Percentiles rank a stretch among this genome's conserved stretches.
These are phyloP conservation scores for Trypoxylus dichotomus DNA, from an alignment of 1,140 invertebrate genomes.

Conservation along the genomic window DNA sequence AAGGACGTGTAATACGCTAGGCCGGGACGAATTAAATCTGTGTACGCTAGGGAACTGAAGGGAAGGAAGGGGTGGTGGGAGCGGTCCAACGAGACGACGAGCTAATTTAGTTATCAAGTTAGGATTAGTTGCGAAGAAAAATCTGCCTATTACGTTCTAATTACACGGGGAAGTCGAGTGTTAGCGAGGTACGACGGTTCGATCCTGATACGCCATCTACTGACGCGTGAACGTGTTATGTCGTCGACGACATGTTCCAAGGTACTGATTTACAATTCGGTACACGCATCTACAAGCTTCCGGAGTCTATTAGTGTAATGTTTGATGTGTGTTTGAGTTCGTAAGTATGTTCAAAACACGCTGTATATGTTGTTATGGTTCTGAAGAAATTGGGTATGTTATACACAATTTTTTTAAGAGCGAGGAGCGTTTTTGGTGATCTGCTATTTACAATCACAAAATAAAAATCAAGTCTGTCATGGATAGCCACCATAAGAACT, in stretches of 20 bases:
- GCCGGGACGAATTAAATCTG: neutral
- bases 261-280: neutral
- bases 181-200: neutral
- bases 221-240: too few species aligned
- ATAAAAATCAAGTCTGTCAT: too few species aligned
- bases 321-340: too few species aligned
- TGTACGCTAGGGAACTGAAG: neutral
- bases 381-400: too few species aligned
- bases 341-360: too few species aligned
- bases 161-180: neutral
- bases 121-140: slow-evolving; percentile 15
- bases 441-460: too few species aligned
- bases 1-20: neutral
- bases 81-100: neutral
- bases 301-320: too few species aligned
- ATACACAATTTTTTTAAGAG: too few species aligned
- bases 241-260: neutral
- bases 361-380: too few species aligned
- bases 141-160: slow-evolving; percentile 8
- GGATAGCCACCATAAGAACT: too few species aligned
- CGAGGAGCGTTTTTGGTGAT: too few species aligned
- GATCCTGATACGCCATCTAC: neutral
- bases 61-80: too few species aligned
- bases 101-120: slow-evolving; percentile 2
- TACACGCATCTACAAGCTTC: neutral